Base-by-base conservation (phyloP, 2,113 vertebrate genomes). In the Oenanthe melanoleuca region DNA sequence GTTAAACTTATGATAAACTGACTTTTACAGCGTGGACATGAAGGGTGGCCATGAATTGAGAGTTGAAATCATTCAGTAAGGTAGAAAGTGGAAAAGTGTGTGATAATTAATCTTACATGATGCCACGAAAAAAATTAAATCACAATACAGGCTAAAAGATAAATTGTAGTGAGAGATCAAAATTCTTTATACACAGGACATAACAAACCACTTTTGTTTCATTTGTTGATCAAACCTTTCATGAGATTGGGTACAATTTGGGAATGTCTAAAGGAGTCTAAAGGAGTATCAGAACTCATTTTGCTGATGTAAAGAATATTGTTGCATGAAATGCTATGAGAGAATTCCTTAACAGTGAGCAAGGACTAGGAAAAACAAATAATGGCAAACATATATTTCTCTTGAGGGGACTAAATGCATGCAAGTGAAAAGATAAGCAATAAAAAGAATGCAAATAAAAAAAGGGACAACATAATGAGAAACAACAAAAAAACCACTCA, bases 381-480 rank as follows among this genome's bases (percentile, higher is more conserved):
- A 67, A 22, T 77, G 6, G 8, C 1, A 78, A 74, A 6, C 5
- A 57, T 40, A 3, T 31, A 14, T 55, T 86, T 71, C 42, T 67
- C 34, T 37, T 79, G 34, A 88, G 33, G 12, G 9, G 17, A 19
- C 12, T 71, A 85, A 81, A 85, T 45, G 6, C 3, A 33, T 60
- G 3, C 20, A 81, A 28, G 2, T 71, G 57, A 63, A 74, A 81
- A 81, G 13, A 61, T 10, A 82, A 81, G 37, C 19, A 33, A 34
- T n/a, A 37, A 45, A 66, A 86, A 20, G 2, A 67, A 72, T 21
- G 4, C 15, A 57, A 91, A 61, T n/a, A 15, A 29, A 33, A 42
- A 49, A 69, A 65, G 5, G 4, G 4, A 60, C 44, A 47, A 0
- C 9, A 59, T 16, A 47, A 8, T 0, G 7, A 37, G 6, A 25